Evolutionary conservation across 2,113 vertebrate genomes (phyloP), one percentile per base, ranked within the genome.

Genomic region (Antigone vipio): DNA sequence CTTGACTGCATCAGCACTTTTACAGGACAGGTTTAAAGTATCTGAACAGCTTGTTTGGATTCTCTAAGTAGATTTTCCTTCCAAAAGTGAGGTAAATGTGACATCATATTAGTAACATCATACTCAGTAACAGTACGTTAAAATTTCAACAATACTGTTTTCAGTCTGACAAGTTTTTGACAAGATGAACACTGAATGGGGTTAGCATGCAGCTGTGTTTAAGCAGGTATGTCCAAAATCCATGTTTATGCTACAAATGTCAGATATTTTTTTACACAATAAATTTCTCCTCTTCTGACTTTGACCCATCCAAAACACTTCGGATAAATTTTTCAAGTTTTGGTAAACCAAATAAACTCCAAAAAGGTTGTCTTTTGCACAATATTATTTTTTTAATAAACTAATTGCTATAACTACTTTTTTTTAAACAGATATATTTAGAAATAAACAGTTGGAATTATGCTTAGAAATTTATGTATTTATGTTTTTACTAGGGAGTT

Each of bases 61-160:
- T 84, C 64, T 50, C 9, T 32, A 85, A 80, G 71, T 76, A 21
- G 34, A 58, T 42, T 73, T 85, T 88, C 80, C 55, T 95, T 93
- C 76, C 38, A 81, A 86, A 89, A 89, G 84, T 72, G 76, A 95
- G 52, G 88, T 74, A 96, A 92, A 86, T 6, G 24, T 72, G 73
- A 35, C 64, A 75, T 32, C 23, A 4, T 45, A 49, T 85, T 52
- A 91, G 18, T 78, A 96, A 85, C 21, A 72, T 50, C 52, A 49
- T 40, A 50, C 42, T 85, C 44, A 67, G 50, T 45, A 47, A 63
- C 23, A 86, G 23, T 3, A 77, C 29, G 34, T 60, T 74, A 89
- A 72, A 60, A 71, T 64, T 56, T 59, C 47, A 81, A 60, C 60
- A 87, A 64, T 20, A 56, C 32, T 64, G 29, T 50, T 78, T 74